Evolutionary conservation across 92 coral and sea anemone species (phyloP).

Genomic region (Meandrina meandrites): DNA sequence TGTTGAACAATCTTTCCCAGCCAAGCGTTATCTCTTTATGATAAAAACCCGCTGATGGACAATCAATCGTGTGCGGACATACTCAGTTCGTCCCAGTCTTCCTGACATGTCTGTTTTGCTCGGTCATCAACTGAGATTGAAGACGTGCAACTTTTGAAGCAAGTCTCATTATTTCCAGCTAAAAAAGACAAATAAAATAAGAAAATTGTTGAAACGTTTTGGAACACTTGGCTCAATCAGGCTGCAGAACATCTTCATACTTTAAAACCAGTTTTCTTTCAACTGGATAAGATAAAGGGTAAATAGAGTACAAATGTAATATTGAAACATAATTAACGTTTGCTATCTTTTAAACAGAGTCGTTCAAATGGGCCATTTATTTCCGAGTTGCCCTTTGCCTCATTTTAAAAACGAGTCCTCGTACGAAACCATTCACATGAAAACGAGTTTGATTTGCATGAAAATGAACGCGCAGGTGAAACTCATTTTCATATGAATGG

Average conservation of each 20-base stretch:
- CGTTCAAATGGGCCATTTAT: too few relatives aligned
- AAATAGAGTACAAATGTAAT: too few relatives aligned
- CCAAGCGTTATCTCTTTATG: not conserved
- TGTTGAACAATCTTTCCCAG: not conserved
- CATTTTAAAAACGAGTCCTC: too few relatives aligned
- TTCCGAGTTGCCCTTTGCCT: too few relatives aligned
- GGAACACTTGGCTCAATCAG: not conserved
- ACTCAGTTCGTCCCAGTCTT: slow-evolving; percentile 6
- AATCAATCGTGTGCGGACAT: not conserved
- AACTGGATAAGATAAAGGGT: too few relatives aligned
- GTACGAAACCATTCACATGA: too few relatives aligned
- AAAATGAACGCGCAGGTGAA: too few relatives aligned
- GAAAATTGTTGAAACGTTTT: not conserved
- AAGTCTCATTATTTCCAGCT: slow-evolving; percentile 8
- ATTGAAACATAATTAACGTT: too few relatives aligned
- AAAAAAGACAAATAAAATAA: not conserved
- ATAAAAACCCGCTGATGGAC: not conserved
- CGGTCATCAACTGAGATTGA: slow-evolving; percentile 14
- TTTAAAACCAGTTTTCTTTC: too few relatives aligned
- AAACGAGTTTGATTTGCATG: too few relatives aligned
- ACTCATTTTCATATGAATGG: too few relatives aligned
- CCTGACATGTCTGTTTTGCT: slow-evolving; percentile 14
- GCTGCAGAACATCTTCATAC: not conserved
- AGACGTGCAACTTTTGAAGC: slow-evolving; percentile 14
- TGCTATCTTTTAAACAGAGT: too few relatives aligned